Evolutionary conservation across 2,888 invertebrate species (phyloP).

Genomic region (Iselma pallidipennis): DNA sequence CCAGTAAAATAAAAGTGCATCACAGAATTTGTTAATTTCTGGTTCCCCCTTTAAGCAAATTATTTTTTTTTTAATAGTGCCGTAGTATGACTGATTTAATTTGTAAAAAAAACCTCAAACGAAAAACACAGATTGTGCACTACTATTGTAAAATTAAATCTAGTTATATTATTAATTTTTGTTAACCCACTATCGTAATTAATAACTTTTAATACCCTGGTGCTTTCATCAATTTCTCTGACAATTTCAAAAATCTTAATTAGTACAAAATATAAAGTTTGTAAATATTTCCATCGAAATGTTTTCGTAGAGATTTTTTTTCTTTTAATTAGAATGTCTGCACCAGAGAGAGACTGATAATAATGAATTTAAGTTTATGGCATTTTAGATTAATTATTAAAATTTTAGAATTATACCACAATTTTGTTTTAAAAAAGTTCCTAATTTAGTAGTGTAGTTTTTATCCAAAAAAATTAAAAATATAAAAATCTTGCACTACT

Average conservation of each 20-base stretch:
- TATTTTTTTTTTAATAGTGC: neutral
- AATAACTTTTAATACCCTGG: neutral
- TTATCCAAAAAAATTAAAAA: neutral
- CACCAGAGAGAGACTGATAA: constrained; percentile 44
- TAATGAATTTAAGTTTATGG: constrained; percentile 34
- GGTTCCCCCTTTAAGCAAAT: neutral
- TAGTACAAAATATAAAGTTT: neutral
- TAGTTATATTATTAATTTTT: neutral
- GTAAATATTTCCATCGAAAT: neutral
- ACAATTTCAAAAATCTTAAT: neutral
- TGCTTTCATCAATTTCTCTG: neutral
- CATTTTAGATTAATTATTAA: constrained; percentile 25
- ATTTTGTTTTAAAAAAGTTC: constrained; percentile 8
- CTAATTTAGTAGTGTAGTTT: neutral
- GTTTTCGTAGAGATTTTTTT: too few species aligned
- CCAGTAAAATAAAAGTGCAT: neutral
- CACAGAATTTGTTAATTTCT: neutral
- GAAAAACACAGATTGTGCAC: too few species aligned
- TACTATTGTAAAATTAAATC: neutral
- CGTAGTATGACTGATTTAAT: neutral
- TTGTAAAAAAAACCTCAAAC: neutral
- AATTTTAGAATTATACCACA: constrained; percentile 27
- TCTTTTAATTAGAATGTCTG: constrained; percentile 29
- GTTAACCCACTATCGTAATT: too few species aligned
- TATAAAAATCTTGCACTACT: neutral